Percentiles rank a stretch among this genome's conserved stretches.
Conservation (phyloP, 2,113 vertebrate species). For the Pipa parva region DNA sequence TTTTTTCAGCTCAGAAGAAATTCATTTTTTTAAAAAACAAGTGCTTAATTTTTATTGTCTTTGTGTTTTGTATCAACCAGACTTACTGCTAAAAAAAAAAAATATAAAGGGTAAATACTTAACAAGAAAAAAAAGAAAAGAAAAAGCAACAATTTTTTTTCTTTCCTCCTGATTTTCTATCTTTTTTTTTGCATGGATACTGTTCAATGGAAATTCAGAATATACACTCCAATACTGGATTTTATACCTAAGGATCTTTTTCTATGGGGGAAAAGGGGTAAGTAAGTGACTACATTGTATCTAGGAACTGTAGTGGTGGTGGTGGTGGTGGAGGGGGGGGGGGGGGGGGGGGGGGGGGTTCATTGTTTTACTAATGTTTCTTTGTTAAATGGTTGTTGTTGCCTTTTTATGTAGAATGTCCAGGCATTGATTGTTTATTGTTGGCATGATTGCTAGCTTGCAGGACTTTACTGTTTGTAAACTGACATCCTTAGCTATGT, state of each 20-base stretch:
- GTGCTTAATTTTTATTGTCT: constrained; percentile 36
- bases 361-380: not conserved
- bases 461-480: not conserved
- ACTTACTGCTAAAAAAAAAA: not conserved
- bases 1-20: constrained; percentile 28
- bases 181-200: constrained; percentile 38
- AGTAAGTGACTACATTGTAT: not conserved
- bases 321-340: too few species aligned
- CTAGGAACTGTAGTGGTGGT: too few species aligned
- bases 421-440: not conserved
- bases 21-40: constrained; percentile 31
- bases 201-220: constrained; percentile 9
- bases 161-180: constrained; percentile 24
- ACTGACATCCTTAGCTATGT: not conserved
- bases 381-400: not conserved
- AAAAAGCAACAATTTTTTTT: constrained; percentile 30
- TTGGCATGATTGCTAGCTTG: too few species aligned
- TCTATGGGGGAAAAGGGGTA: constrained; percentile 27
- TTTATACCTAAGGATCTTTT: constrained; percentile 32
- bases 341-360: too few species aligned
- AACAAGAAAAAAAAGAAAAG: not conserved
- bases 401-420: too few species aligned
- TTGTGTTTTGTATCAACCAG: constrained; percentile 22
- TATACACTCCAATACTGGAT: constrained; percentile 24
- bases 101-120: not conserved